phyloP scores from a whole-genome alignment of 1,140 invertebrate species.

The Lanistes nyassanus region DNA sequence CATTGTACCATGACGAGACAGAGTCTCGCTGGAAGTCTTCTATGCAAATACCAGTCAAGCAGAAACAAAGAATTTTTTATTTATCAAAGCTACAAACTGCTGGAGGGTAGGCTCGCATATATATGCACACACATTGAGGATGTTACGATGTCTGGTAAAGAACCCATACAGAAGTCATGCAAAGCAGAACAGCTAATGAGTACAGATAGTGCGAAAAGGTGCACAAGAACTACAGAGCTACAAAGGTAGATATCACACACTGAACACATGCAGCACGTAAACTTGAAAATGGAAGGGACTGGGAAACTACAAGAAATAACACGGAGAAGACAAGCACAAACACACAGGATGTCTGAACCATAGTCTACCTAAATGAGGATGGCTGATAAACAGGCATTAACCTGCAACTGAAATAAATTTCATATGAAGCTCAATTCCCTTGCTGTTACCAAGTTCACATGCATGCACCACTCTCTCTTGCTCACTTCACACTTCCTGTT shows the following conservation, averaged over 20 bases:
- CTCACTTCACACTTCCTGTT: too few species aligned
- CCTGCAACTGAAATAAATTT: background rate
- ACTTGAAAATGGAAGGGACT: background rate
- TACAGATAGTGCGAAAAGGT: background rate
- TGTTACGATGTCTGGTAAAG: too few species aligned
- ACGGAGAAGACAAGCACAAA: background rate
- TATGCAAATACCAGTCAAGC: too few species aligned
- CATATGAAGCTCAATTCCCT: background rate
- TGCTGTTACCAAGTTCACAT: background rate
- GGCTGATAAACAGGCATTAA: background rate
- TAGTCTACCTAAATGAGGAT: too few species aligned
- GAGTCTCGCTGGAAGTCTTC: too few species aligned
- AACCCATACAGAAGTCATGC: background rate
- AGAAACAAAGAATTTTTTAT: too few species aligned
- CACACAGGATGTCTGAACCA: background rate
- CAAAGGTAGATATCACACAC: background rate
- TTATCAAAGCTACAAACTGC: too few species aligned
- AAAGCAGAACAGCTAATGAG: background rate
- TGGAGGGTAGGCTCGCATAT: too few species aligned
- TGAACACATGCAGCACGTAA: background rate
- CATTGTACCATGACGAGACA: too few species aligned
- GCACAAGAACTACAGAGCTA: background rate
- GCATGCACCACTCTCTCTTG: too few species aligned
- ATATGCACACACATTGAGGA: too few species aligned
- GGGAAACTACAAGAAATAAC: background rate